These are phyloP conservation scores for Conus ventricosus DNA, from an alignment of 1,140 invertebrate genomes.

Conservation along the genomic window DNA sequence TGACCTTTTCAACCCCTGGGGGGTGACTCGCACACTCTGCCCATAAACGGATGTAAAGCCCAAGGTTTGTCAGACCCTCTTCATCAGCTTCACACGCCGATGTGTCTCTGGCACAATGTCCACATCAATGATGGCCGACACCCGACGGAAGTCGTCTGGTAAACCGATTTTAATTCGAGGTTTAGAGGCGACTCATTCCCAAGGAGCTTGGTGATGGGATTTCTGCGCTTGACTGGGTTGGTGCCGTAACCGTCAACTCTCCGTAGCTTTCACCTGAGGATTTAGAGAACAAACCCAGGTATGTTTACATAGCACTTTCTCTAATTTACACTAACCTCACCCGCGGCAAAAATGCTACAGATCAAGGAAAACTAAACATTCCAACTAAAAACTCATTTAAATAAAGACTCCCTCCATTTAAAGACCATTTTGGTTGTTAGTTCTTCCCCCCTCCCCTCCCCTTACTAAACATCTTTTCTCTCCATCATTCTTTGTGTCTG, in stretches of 20 bases:
- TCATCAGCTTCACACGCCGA: conserved; percentile 94
- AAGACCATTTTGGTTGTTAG: too few relatives aligned
- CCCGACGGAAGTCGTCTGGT: conserved; percentile 93
- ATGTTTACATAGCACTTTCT: too few relatives aligned
- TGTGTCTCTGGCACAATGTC: conserved; percentile 99
- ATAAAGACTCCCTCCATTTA: too few relatives aligned
- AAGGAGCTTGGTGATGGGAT: conserved; percentile 66
- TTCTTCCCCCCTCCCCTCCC: too few relatives aligned
- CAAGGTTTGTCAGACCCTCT: conserved; percentile 99
- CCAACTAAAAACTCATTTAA: too few relatives aligned
- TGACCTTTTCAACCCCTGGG: conserved; percentile 82
- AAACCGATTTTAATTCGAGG: conserved; percentile 86
- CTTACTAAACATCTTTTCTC: too few relatives aligned
- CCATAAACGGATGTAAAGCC: conserved; percentile 94
- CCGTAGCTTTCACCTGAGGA: conserved; percentile 66
- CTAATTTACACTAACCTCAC: too few relatives aligned
- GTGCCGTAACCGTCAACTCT: conserved; percentile 71
- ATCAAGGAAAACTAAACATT: too few relatives aligned
- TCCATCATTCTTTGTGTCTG: too few relatives aligned
- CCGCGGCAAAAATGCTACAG: too few relatives aligned
- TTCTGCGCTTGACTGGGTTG: conserved; percentile 59
- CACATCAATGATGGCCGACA: conserved; percentile 96
- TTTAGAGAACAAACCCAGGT: too few relatives aligned
- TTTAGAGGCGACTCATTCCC: conserved; percentile 70
- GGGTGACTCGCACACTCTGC: conserved; percentile 88